Conservation (phyloP, 2,113 vertebrate genomes). For the Arothron firmamentum region DNA sequence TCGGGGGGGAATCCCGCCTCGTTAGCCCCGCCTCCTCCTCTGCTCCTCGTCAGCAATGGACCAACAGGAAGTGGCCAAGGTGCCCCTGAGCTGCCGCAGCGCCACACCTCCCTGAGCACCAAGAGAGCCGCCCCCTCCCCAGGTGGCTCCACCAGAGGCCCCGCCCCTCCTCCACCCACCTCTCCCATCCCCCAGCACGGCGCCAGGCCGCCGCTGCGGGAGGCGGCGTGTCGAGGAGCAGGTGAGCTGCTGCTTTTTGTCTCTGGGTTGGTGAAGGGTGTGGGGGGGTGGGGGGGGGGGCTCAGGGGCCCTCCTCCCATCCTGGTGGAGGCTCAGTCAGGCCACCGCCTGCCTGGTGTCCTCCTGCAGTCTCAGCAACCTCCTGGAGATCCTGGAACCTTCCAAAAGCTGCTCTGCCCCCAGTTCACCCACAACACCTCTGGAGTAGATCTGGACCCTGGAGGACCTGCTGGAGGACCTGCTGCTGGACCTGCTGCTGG, state of each 20-base stretch:
- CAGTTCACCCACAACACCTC: no score
- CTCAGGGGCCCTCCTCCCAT: no score
- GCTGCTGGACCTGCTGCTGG: no score
- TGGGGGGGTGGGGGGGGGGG: no score
- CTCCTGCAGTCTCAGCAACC: no score
- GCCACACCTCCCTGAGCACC: constrained; percentile 90
- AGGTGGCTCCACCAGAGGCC: constrained; percentile 79
- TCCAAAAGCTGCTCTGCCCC: no score
- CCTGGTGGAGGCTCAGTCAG: no score
- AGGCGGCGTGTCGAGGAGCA: constrained; percentile 62
- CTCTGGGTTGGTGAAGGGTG: background rate
- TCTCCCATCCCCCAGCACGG: constrained; percentile 63
- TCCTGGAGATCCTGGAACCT: no score
- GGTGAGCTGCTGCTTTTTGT: constrained; percentile 44
- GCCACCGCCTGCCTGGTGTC: no score
- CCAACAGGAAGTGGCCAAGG: constrained; percentile 72
- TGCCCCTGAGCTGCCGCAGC: constrained; percentile 85
- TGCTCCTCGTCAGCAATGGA: constrained; percentile 82
- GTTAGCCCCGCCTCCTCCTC: constrained; percentile 80
- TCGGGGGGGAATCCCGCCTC: constrained; percentile 64
- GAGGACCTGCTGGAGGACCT: no score
- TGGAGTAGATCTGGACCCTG: no score
- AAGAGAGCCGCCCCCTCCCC: constrained; percentile 76
- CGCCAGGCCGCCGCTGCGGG: constrained; percentile 60
- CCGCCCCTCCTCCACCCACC: constrained; percentile 68